A percentile compares a stretch with the other conserved stretches of the same genome.
These are phyloP conservation scores for Dicerorhinus sumatrensis DNA, from an alignment of 2,113 vertebrate species.

Conservation along the genomic window DNA sequence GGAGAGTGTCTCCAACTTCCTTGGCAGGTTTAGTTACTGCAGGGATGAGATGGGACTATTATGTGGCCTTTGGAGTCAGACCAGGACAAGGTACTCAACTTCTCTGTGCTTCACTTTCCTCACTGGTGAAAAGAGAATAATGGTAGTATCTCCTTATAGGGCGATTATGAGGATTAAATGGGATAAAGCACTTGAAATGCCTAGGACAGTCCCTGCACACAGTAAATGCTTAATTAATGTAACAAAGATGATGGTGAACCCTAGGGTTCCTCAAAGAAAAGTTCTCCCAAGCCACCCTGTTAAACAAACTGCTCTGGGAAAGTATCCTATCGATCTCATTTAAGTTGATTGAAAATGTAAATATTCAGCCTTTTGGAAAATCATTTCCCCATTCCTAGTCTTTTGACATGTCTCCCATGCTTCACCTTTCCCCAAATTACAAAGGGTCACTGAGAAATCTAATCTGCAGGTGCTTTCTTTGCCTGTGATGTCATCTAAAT, in stretches of 20 bases:
- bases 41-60: not conserved
- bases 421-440: not conserved
- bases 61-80: not conserved
- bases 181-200: not conserved
- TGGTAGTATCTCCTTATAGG: not conserved
- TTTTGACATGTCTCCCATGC: not conserved
- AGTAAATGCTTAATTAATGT: slow-evolving; percentile 28
- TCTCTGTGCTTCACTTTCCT: not conserved
- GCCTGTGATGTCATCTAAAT: not conserved
- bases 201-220: not conserved
- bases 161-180: not conserved
- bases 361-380: not conserved
- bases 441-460: not conserved
- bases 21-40: not conserved
- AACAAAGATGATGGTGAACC: not conserved
- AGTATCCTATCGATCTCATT: not conserved
- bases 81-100: not conserved
- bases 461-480: not conserved
- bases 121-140: not conserved
- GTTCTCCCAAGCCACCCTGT: not conserved
- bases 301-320: not conserved
- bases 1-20: not conserved
- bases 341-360: slow-evolving; percentile 4
- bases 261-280: not conserved
- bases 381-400: not conserved